Evolutionary conservation across 2,888 invertebrate genomes (phyloP).

Genomic region (Folsomia manolachei): DNA sequence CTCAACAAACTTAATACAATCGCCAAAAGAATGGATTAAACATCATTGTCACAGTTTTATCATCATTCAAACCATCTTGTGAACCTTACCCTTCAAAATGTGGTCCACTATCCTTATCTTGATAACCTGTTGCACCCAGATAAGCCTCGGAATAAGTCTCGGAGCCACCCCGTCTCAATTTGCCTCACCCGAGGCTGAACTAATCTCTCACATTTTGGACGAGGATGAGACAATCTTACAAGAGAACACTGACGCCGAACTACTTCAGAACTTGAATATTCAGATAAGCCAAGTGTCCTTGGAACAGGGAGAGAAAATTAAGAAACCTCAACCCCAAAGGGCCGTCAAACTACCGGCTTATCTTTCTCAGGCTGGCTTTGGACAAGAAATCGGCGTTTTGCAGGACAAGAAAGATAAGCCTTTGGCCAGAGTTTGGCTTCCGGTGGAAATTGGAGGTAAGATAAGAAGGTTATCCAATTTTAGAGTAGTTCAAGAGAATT

Average conservation of each 20-base stretch:
- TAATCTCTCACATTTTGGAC: background rate
- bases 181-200: background rate
- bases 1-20: no score
- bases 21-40: no score
- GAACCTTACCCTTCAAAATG: no score
- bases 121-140: no score
- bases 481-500: no score
- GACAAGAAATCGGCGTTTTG: background rate
- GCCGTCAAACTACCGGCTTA: background rate
- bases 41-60: no score
- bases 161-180: background rate
- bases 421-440: conserved; percentile 28
- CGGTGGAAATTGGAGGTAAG: conserved; percentile 28
- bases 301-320: background rate
- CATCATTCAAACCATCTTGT: no score
- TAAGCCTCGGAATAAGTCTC: no score
- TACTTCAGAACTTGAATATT: no score
- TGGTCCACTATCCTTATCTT: no score
- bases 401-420: background rate
- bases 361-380: background rate
- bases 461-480: no score
- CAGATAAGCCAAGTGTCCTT: no score
- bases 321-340: background rate
- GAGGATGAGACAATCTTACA: background rate
- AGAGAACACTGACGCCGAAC: background rate